Evolutionary conservation across 2,797 vertebrate genomes (phyloP).

Genomic region (Myripristis jacobus): DNA sequence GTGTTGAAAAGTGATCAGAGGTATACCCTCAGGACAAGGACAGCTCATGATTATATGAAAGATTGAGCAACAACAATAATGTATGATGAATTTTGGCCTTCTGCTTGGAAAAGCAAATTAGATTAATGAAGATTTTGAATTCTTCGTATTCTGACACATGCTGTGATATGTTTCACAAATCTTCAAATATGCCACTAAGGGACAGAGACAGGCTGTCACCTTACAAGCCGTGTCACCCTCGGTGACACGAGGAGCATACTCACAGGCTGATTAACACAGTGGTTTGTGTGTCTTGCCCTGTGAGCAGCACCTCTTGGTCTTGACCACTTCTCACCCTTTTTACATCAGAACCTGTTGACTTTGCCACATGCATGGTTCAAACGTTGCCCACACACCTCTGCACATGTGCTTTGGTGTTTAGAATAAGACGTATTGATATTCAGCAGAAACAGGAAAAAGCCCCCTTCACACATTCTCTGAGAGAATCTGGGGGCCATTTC

Average conservation of each 20-base stretch:
- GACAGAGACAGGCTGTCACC: neutral
- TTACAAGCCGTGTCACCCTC: too few species aligned
- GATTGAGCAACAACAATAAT: neutral
- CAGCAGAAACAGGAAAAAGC: conserved; percentile 63
- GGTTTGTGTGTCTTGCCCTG: conserved; percentile 1
- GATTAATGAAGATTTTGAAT: too few species aligned
- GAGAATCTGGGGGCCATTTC: conserved; percentile 65
- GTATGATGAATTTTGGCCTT: neutral
- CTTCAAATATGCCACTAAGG: too few species aligned
- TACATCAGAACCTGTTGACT: conserved; percentile 22
- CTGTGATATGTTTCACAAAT: too few species aligned
- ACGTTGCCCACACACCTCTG: conserved; percentile 62
- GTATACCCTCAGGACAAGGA: neutral
- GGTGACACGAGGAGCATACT: neutral
- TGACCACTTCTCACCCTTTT: conserved; percentile 18
- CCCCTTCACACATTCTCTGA: conserved; percentile 61
- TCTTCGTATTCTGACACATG: neutral
- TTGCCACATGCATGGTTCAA: conserved; percentile 48
- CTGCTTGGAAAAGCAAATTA: conserved; percentile 7
- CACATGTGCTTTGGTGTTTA: conserved; percentile 73
- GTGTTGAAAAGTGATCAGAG: conserved; percentile 9
- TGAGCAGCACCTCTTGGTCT: conserved; percentile 11
- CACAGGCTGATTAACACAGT: neutral
- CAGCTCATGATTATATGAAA: conserved; percentile 12
- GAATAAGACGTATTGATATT: conserved; percentile 70